These are phyloP conservation scores for Fragum sueziense DNA, from an alignment of 2,888 invertebrate species.

Conservation along the genomic window DNA sequence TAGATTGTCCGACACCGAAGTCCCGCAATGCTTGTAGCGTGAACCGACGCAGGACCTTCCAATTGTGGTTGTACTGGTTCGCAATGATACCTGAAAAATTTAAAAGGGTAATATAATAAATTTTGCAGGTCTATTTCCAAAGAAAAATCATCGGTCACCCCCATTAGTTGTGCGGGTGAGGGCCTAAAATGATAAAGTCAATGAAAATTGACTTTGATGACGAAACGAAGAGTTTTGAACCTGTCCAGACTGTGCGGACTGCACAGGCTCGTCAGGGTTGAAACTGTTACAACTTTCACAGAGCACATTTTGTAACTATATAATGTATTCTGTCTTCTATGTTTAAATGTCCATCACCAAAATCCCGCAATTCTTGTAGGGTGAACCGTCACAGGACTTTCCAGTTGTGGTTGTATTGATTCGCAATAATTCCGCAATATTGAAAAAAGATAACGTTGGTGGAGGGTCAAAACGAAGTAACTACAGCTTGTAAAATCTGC, in stretches of 20 bases:
- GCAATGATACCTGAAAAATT: background rate
- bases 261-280: no score
- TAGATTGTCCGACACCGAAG: slow-evolving; percentile 63
- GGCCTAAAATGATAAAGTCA: no score
- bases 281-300: no score
- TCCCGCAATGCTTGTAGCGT: slow-evolving; percentile 55
- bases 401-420: slow-evolving; percentile 47
- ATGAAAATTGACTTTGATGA: no score
- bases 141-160: no score
- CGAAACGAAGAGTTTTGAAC: no score
- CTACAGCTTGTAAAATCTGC: no score
- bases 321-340: slow-evolving; percentile 64
- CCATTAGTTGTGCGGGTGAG: no score
- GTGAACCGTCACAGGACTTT: slow-evolving; percentile 51
- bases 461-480: no score
- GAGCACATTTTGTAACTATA: no score
- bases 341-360: slow-evolving; percentile 61
- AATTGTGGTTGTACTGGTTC: slow-evolving; percentile 44
- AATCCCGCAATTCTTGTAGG: slow-evolving; percentile 55
- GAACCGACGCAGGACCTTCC: slow-evolving; percentile 55
- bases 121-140: no score
- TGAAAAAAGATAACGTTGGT: background rate
- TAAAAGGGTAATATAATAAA: background rate
- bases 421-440: background rate
- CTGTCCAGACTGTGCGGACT: no score